These are phyloP conservation scores for Lagothrix lagotricha DNA, from an alignment of 2,797 vertebrate genomes.

Conservation along the genomic window DNA sequence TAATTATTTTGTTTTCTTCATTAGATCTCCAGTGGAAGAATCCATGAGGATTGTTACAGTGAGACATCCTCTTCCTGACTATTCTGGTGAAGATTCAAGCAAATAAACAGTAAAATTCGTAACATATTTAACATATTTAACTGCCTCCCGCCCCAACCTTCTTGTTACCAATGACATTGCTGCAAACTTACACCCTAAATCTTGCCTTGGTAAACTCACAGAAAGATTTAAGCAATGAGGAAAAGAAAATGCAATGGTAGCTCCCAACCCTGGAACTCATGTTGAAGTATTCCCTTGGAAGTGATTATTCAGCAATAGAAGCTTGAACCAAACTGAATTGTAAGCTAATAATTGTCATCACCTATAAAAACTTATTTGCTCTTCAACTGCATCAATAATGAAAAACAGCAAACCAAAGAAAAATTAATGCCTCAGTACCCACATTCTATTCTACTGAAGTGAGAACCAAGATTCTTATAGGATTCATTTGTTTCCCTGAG, in stretches of 20 bases:
- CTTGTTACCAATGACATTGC: background rate
- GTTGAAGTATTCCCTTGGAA: background rate
- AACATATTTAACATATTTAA: background rate
- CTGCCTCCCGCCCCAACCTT: background rate
- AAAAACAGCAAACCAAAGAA: background rate
- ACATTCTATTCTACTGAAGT: background rate
- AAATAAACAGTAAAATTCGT: background rate
- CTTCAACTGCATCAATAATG: background rate
- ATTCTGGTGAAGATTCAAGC: background rate
- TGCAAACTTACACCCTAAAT: background rate
- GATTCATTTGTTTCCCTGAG: background rate
- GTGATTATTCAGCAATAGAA: background rate
- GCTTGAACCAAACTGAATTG: background rate
- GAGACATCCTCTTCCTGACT: background rate
- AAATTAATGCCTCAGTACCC: background rate
- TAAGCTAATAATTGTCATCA: background rate
- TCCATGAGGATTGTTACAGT: background rate
- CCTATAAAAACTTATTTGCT: background rate
- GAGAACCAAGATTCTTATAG: background rate
- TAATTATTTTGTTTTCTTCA: background rate
- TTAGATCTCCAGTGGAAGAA: background rate
- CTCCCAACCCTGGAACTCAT: background rate
- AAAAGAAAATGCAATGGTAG: background rate
- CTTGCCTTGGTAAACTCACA: background rate
- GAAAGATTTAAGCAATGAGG: background rate